These are phyloP conservation scores for Agrotis segetum DNA, from an alignment of 2,888 invertebrate species.

Conservation along the genomic window DNA sequence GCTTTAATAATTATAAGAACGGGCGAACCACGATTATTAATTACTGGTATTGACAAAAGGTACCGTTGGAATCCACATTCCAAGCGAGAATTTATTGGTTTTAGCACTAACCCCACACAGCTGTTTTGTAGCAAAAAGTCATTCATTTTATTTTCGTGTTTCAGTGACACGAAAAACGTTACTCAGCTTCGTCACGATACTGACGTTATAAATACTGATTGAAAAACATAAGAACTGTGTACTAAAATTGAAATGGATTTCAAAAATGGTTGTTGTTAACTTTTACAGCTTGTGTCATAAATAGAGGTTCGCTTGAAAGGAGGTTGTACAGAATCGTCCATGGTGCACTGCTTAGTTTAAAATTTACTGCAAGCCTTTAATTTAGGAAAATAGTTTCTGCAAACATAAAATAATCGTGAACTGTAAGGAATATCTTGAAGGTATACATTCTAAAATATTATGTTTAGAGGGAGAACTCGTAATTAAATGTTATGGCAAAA, in stretches of 20 bases:
- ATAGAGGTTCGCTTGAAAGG: conserved; percentile 13
- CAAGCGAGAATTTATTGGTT: conserved; percentile 76
- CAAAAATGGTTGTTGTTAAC: conserved; percentile 31
- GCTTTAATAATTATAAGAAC: conserved; percentile 88
- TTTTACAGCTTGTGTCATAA: conserved; percentile 40
- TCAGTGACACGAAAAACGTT: background rate
- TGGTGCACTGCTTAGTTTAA: conserved; percentile 8
- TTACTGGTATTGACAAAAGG: conserved; percentile 87
- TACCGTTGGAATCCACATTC: conserved; percentile 75
- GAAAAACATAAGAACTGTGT: conserved; percentile 29
- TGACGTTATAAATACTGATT: conserved; percentile 28
- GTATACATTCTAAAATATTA: conserved; percentile 9
- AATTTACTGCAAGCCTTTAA: conserved; percentile 2
- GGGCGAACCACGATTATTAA: conserved; percentile 82
- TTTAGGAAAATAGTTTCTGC: conserved; percentile 6
- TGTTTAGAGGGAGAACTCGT: background rate
- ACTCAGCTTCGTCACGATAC: background rate
- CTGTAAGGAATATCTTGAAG: background rate
- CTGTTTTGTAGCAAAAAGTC: conserved; percentile 20
- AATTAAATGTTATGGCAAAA: conserved; percentile 46
- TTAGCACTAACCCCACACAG: conserved; percentile 64
- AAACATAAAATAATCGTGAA: conserved; percentile 16
- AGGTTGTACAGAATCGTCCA: conserved; percentile 4
- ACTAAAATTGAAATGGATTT: conserved; percentile 38
- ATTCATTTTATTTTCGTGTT: conserved; percentile 20